Conservation (phyloP, 2,113 vertebrate species). For the Anhinga rufa region DNA sequence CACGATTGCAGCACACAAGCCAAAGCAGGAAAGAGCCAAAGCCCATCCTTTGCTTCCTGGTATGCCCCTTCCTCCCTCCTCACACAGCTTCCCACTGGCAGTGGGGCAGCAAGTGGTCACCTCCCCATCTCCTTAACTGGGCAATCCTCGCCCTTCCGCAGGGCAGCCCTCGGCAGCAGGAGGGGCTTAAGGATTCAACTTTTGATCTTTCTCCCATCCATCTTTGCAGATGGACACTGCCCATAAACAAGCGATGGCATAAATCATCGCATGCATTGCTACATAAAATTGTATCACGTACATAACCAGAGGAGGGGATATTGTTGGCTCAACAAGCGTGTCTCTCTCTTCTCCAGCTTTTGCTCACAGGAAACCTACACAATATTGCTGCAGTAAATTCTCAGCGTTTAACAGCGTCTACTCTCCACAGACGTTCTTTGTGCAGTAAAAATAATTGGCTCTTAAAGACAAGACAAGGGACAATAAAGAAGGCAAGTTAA, state of each 20-base stretch:
- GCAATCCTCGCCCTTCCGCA: background rate
- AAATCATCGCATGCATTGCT: background rate
- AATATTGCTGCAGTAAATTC: slow-evolving; percentile 41
- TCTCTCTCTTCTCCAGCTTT: background rate
- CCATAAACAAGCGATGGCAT: background rate
- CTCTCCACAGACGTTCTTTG: background rate
- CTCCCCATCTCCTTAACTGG: background rate
- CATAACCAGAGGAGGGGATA: background rate
- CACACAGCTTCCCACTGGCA: background rate
- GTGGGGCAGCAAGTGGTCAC: background rate
- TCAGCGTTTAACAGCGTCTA: background rate
- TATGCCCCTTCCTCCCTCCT: background rate
- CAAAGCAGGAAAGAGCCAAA: background rate
- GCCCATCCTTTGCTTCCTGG: background rate
- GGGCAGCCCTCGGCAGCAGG: background rate
- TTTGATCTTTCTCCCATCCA: background rate
- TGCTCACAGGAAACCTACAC: slow-evolving; percentile 7
- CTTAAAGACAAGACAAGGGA: slow-evolving; percentile 13
- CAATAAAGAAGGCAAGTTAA: slow-evolving; percentile 23
- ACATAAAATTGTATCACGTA: background rate
- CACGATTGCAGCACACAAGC: background rate
- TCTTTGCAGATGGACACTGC: background rate
- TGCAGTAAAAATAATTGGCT: slow-evolving; percentile 25
- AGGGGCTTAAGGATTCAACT: background rate
- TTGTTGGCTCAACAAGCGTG: background rate